Percentiles rank a stretch among this genome's conserved stretches.
Conservation (phyloP, 2,797 vertebrate species). For the Psittacula derbiana region DNA sequence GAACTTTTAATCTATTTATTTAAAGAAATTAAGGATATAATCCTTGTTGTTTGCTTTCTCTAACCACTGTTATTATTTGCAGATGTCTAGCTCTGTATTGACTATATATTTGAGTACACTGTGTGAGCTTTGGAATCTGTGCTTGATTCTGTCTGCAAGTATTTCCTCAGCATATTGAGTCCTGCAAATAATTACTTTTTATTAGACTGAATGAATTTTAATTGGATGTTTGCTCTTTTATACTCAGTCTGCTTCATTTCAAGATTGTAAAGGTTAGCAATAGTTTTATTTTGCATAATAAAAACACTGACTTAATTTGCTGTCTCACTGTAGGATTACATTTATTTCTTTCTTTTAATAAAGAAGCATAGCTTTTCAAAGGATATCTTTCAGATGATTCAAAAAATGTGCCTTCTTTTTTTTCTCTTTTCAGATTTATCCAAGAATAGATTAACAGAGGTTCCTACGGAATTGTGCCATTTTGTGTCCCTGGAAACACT, state of each 20-base stretch:
- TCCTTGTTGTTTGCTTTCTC: background rate
- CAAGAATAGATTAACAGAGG: constrained; percentile 88
- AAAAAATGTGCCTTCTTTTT: background rate
- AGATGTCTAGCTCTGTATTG: background rate
- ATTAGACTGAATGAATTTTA: background rate
- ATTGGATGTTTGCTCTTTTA: constrained; percentile 2
- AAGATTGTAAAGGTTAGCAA: background rate
- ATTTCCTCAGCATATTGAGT: background rate
- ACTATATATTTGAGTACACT: background rate
- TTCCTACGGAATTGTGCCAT: constrained; percentile 88
- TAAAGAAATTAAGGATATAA: background rate
- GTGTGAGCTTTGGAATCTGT: background rate
- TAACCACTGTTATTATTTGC: background rate
- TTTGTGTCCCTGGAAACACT: constrained; percentile 92
- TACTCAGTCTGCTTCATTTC: background rate
- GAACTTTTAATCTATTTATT: background rate
- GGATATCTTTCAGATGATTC: background rate
- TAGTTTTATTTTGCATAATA: background rate
- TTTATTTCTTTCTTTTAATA: background rate
- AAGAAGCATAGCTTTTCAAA: background rate
- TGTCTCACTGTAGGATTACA: background rate
- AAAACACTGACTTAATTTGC: background rate
- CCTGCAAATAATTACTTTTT: constrained; percentile 11
- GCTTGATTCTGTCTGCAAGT: background rate
- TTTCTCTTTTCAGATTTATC: constrained; percentile 84